These are phyloP conservation scores for Tetrapedia diversipes DNA, from an alignment of 2,888 invertebrate species.

Conservation along the genomic window DNA sequence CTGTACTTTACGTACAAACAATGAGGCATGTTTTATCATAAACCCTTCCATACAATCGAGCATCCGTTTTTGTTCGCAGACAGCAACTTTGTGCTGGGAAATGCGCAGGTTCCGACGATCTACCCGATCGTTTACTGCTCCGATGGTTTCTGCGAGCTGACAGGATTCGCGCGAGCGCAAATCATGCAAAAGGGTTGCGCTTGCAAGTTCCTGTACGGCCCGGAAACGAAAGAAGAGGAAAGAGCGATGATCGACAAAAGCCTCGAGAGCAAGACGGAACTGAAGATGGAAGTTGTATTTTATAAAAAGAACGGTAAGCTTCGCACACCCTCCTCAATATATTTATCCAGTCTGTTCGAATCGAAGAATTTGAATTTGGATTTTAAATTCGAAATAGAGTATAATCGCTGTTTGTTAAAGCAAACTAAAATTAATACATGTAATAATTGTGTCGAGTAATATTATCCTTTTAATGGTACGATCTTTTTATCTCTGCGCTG, in stretches of 20 bases:
- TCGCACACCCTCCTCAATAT: too few relatives aligned
- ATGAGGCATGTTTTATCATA: too few relatives aligned
- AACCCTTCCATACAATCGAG: too few relatives aligned
- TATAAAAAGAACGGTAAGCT: constrained; percentile 95
- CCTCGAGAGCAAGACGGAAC: constrained; percentile 94
- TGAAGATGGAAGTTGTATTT: constrained; percentile 96
- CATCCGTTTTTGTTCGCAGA: constrained; percentile 85
- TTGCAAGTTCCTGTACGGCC: constrained; percentile 96
- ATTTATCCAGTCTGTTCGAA: background rate
- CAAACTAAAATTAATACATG: too few relatives aligned
- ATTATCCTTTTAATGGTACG: too few relatives aligned
- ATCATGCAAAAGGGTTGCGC: constrained; percentile 99
- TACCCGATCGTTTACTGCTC: constrained; percentile 98
- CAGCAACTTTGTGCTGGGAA: constrained; percentile 97
- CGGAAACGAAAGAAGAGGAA: constrained; percentile 94
- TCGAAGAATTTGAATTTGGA: background rate
- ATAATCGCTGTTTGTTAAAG: background rate
- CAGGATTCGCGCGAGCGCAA: constrained; percentile 95
- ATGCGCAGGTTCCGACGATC: constrained; percentile 93
- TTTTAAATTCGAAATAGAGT: background rate
- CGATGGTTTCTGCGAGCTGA: constrained; percentile 98
- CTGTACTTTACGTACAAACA: background rate
- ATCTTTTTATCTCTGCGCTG: too few relatives aligned
- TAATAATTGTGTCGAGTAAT: too few relatives aligned
- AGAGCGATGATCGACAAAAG: constrained; percentile 95